These are phyloP conservation scores for Hyposmocoma kahamanoa DNA, from an alignment of 1,140 invertebrate genomes.

Conservation along the genomic window DNA sequence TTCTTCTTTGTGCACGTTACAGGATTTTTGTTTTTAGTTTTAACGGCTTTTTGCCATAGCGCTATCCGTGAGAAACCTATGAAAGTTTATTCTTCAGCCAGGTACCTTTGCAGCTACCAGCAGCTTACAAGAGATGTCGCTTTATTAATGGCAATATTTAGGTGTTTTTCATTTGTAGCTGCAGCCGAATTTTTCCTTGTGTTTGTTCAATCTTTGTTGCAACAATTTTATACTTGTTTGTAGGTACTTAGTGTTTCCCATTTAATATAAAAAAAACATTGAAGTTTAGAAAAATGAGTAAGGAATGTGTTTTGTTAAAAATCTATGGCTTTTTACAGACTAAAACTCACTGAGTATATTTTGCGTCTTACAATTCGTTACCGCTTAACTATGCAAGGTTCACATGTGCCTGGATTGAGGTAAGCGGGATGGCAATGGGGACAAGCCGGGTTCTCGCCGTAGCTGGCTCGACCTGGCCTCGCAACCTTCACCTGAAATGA, in stretches of 20 bases:
- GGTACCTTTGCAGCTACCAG: no score
- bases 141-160: no score
- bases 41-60: no score
- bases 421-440: slow-evolving; percentile 77
- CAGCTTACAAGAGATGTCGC: no score
- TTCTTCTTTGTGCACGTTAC: no score
- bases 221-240: not conserved
- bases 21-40: no score
- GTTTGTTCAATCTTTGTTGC: not conserved
- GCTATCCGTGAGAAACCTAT: no score
- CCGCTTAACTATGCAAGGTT: slow-evolving; percentile 73
- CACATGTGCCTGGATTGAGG: slow-evolving; percentile 73
- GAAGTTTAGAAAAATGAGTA: not conserved
- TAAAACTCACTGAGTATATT: not conserved
- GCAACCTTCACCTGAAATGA: slow-evolving; percentile 75
- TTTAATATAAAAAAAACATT: not conserved
- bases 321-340: not conserved
- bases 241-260: not conserved
- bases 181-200: not conserved
- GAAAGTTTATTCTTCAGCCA: no score
- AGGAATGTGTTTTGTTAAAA: not conserved
- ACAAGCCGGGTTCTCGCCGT: slow-evolving; percentile 75
- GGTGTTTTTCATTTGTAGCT: no score
- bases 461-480: slow-evolving; percentile 65
- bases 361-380: slow-evolving; percentile 24